phyloP scores from a whole-genome alignment of 2,797 vertebrate species.

The Gymnocypris eckloni region DNA sequence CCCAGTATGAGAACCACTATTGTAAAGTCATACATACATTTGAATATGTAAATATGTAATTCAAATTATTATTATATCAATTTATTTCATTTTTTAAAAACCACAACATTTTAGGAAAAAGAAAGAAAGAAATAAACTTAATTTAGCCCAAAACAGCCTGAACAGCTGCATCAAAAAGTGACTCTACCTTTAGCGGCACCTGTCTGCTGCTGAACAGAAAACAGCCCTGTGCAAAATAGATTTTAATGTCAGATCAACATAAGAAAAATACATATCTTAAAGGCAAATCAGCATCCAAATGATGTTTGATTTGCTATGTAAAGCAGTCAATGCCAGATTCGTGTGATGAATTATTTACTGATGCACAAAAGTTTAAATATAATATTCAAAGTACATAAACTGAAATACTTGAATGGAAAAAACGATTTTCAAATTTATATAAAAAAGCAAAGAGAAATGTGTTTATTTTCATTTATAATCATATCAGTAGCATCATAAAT shows the following conservation, averaged over 20 bases:
- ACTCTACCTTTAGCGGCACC: neutral
- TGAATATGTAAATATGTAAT: too few relatives aligned
- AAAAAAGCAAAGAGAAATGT: neutral
- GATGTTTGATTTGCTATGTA: neutral
- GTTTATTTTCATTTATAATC: neutral
- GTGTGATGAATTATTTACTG: neutral
- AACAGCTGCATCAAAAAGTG: neutral
- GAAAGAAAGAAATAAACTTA: too few relatives aligned
- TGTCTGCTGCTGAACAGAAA: neutral
- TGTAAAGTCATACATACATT: too few relatives aligned
- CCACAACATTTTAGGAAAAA: too few relatives aligned
- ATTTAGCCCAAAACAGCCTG: neutral
- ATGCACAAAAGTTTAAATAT: neutral
- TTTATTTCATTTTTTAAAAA: too few relatives aligned
- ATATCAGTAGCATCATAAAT: too few relatives aligned
- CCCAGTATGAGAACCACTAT: too few relatives aligned
- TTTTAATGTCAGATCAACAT: neutral
- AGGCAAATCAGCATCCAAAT: slow-evolving; percentile 6
- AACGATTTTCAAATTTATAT: neutral
- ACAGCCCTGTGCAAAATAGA: neutral
- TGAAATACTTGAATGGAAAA: neutral
- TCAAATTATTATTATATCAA: too few relatives aligned
- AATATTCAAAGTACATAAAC: neutral
- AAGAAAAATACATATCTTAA: neutral
- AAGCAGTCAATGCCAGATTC: neutral